Conservation (phyloP, 2,888 invertebrate genomes). For the Syritta pipiens region DNA sequence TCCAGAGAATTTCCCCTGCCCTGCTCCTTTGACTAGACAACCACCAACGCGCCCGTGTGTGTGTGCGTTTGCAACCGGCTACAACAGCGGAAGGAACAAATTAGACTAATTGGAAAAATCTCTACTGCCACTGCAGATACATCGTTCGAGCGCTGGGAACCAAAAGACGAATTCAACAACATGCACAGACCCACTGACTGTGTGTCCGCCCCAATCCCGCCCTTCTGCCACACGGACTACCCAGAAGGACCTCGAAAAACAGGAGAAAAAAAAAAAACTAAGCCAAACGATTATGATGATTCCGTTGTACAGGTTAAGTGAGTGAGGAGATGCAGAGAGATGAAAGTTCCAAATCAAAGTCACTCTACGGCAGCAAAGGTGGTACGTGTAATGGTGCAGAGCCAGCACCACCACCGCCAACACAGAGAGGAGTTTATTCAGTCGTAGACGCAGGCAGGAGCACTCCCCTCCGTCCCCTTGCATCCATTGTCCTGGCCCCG, state of each 20-base stretch:
- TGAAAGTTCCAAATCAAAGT: conserved; percentile 67
- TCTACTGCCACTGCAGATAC: conserved; percentile 39
- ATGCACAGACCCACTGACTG: no score
- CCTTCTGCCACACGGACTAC: no score
- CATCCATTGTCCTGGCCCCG: conserved; percentile 47
- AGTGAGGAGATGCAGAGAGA: conserved; percentile 48
- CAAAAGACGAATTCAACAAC: conserved; percentile 11
- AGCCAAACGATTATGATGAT: conserved; percentile 68
- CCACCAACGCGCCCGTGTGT: neutral
- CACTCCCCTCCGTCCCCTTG: neutral
- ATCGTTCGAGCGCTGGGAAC: neutral
- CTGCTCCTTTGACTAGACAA: neutral
- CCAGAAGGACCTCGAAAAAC: conserved; percentile 2
- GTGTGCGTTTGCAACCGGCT: conserved; percentile 41
- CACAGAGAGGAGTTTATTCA: conserved; percentile 40
- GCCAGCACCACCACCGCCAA: conserved; percentile 1
- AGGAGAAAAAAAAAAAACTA: no score
- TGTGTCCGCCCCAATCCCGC: no score
- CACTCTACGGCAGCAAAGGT: conserved; percentile 33
- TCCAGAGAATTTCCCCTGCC: neutral
- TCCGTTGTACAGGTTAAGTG: conserved; percentile 59
- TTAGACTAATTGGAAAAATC: conserved; percentile 71
- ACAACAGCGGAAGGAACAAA: conserved; percentile 70
- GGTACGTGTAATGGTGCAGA: conserved; percentile 53
- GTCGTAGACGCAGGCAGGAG: conserved; percentile 50